These are phyloP conservation scores for Scaeva pyrastri DNA, from an alignment of 2,888 invertebrate species.

Conservation along the genomic window DNA sequence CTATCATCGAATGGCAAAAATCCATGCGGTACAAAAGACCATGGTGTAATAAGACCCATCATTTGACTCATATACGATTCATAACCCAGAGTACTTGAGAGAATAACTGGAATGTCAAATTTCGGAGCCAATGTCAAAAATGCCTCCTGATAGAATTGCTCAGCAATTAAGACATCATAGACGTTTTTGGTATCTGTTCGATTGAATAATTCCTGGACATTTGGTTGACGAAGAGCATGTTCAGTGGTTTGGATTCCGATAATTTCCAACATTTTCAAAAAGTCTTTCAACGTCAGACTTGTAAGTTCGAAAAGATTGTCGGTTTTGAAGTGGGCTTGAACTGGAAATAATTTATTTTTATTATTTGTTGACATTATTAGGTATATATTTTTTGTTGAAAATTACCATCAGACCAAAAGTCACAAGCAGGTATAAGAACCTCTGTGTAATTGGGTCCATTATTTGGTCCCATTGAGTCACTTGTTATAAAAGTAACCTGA, in stretches of 20 bases:
- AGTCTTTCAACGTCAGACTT: slow-evolving; percentile 78
- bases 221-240: slow-evolving; percentile 80
- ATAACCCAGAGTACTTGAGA: slow-evolving; percentile 83
- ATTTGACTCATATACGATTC: slow-evolving; percentile 84
- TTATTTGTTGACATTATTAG: neutral
- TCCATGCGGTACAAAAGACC: slow-evolving; percentile 84
- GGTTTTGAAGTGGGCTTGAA: slow-evolving; percentile 78
- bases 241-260: slow-evolving; percentile 80
- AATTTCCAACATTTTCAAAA: slow-evolving; percentile 80
- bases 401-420: slow-evolving; percentile 81
- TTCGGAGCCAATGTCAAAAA: slow-evolving; percentile 82
- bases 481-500: slow-evolving; percentile 80
- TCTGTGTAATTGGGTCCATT: slow-evolving; percentile 81
- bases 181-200: slow-evolving; percentile 78
- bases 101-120: slow-evolving; percentile 83
- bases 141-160: slow-evolving; percentile 84
- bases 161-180: slow-evolving; percentile 84
- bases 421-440: slow-evolving; percentile 81
- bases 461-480: slow-evolving; percentile 78
- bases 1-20: slow-evolving; percentile 84
- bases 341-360: slow-evolving; percentile 73
- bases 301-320: slow-evolving; percentile 81
- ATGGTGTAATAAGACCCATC: slow-evolving; percentile 84
- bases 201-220: slow-evolving; percentile 81
- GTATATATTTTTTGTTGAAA: neutral